Base-by-base conservation (phyloP, 2,797 vertebrate species). In the Lacerta agilis region DNA sequence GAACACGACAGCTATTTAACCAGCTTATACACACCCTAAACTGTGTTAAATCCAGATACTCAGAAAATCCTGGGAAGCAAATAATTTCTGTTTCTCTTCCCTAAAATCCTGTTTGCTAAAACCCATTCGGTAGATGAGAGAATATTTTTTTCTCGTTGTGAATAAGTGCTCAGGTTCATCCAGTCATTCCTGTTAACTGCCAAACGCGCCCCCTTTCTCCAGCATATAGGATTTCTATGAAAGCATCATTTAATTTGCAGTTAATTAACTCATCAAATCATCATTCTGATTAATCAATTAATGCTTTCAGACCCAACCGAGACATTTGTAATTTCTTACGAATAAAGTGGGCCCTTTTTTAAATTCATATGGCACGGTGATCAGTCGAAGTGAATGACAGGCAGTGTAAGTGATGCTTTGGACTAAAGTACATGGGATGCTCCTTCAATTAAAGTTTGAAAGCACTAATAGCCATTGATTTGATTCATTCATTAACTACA, bases 191-290 rank as follows among this genome's bases (percentile, higher is more conserved):
- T 36, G 38, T 81, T 89, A 89, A 85, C 55, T 55, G 77, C 58
- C 58, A 76, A 82, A 76, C 38, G 66, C 71, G 36, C 33, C 5
- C 11, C 29, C 4, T 29, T 20, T n/a, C 11, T 41, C 66, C 18
- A 67, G 33, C 33, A 38, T 41, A 81, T 77, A 89, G 88, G 76
- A 86, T 85, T 89, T 86, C 78, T 81, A 86, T 77, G 83, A 89
- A 89, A 89, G 88, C 83, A 69, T 82, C 83, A 81, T 89, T 85
- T 89, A 89, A 89, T 89, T 86, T 89, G 88, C 88, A 85, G 88
- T 89, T 89, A 89, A 89, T 89, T 89, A 82, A 89, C 88, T 89
- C 88, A 89, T 89, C 88, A 89, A 85, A 89, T 89, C 83, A 86
- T 89, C 83, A 55, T 86, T 89, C 36, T 89, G 88, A 89, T 89